Conservation (phyloP, 2,113 vertebrate genomes). For the Chionomys nivalis region DNA sequence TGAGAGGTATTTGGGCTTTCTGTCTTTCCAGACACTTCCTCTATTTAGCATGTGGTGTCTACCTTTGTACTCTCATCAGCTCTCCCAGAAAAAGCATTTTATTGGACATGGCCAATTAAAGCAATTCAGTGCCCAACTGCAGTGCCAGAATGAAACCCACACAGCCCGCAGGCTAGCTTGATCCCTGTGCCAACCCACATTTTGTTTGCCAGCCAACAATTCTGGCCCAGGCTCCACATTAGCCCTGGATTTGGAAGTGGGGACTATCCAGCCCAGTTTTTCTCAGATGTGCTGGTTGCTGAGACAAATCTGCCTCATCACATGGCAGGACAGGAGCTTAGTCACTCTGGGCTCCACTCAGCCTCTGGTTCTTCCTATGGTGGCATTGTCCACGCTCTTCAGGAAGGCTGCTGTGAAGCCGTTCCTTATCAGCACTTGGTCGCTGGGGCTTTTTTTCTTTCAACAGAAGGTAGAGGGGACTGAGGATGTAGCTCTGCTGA, state of each 20-base stretch:
- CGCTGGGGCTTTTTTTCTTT: background rate
- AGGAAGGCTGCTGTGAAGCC: accelerated
- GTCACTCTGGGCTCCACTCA: accelerated
- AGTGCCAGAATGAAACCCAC: accelerated
- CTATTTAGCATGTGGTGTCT: background rate
- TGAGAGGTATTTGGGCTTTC: background rate
- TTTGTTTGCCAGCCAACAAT: accelerated
- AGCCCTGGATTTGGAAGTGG: background rate
- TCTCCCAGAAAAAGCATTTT: background rate
- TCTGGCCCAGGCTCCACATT: background rate
- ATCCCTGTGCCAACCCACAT: background rate
- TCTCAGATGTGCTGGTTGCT: accelerated
- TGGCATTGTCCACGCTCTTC: background rate
- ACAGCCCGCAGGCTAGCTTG: accelerated
- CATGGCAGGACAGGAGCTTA: background rate
- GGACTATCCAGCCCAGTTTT: background rate
- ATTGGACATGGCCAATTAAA: accelerated
- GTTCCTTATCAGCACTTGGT: background rate
- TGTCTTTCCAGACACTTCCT: background rate
- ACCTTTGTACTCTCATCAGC: background rate
- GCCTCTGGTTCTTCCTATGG: accelerated
- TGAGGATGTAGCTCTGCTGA: background rate
- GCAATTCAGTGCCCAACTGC: accelerated
- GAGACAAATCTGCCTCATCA: accelerated
- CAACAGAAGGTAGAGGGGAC: background rate